These are phyloP conservation scores for Auanema freiburgensis DNA, from an alignment of 2,888 invertebrate species.

Conservation along the genomic window DNA sequence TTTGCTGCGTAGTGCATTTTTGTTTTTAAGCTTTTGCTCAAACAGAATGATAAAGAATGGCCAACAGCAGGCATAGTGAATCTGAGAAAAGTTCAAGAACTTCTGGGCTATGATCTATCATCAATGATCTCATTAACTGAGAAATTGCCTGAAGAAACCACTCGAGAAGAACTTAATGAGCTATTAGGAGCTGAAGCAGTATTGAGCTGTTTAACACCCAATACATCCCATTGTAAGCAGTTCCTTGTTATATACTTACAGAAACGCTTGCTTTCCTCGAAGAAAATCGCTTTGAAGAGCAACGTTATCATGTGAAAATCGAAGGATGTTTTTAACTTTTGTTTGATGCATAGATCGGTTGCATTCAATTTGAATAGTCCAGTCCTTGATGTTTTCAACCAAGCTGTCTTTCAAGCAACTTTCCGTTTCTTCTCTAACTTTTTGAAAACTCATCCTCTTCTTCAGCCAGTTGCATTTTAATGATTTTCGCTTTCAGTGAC, in stretches of 20 bases:
- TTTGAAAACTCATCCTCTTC: neutral
- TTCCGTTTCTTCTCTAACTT: neutral
- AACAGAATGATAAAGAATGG: neutral
- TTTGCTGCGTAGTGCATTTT: neutral
- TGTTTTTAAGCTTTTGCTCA: slow-evolving; percentile 28
- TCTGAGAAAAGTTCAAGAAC: slow-evolving; percentile 35
- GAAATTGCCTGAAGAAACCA: slow-evolving; percentile 28
- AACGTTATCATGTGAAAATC: neutral
- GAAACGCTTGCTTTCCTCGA: neutral
- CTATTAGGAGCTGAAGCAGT: slow-evolving; percentile 31
- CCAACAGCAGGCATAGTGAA: slow-evolving; percentile 6
- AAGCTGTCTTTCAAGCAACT: neutral
- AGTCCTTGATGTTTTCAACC: no score
- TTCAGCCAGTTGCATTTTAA: slow-evolving; percentile 2
- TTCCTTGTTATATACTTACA: neutral
- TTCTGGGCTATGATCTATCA: slow-evolving; percentile 23
- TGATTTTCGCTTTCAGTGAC: slow-evolving; percentile 44
- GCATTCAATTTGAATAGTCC: no score
- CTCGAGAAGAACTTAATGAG: slow-evolving; percentile 20
- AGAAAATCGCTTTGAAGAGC: neutral
- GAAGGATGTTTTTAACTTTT: no score
- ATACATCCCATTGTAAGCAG: slow-evolving; percentile 33
- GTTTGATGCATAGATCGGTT: no score
- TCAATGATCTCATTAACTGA: slow-evolving; percentile 31
- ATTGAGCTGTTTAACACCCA: slow-evolving; percentile 31